These are phyloP conservation scores for Pluvialis apricaria DNA, from an alignment of 2,113 vertebrate species.

Conservation along the genomic window DNA sequence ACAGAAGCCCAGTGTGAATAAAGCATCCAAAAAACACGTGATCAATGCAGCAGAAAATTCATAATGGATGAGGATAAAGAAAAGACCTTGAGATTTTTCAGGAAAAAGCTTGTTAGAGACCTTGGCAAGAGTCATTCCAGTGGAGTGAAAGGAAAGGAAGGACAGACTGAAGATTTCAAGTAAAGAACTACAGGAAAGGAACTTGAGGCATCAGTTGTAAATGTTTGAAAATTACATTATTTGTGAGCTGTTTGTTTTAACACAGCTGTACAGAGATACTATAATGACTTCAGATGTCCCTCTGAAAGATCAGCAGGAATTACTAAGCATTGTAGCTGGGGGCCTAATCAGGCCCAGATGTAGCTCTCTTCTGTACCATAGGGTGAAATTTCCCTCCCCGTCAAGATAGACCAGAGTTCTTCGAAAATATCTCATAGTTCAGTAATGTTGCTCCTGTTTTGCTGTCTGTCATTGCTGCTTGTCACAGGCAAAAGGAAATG, in stretches of 20 bases:
- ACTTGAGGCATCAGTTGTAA: slow-evolving; percentile 52
- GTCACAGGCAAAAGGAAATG: too few species aligned
- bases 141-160: not conserved
- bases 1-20: too few species aligned
- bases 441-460: too few species aligned
- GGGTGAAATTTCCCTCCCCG: too few species aligned
- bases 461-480: too few species aligned
- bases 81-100: not conserved
- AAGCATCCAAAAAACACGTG: not conserved
- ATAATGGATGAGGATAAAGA: not conserved
- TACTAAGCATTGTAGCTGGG: not conserved
- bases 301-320: slow-evolving; percentile 20
- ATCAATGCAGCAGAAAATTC: not conserved
- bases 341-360: too few species aligned
- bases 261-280: slow-evolving; percentile 56
- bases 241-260: slow-evolving; percentile 63
- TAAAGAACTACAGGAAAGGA: slow-evolving; percentile 51
- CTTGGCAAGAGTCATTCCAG: not conserved
- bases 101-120: not conserved
- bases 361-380: too few species aligned
- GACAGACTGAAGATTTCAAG: slow-evolving; percentile 59
- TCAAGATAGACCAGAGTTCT: too few species aligned
- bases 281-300: slow-evolving; percentile 45
- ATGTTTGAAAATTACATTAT: slow-evolving; percentile 65
- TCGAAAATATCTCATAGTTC: too few species aligned